Base-by-base conservation (phyloP, 2,888 invertebrate genomes). In the Lottia gigantea region DNA sequence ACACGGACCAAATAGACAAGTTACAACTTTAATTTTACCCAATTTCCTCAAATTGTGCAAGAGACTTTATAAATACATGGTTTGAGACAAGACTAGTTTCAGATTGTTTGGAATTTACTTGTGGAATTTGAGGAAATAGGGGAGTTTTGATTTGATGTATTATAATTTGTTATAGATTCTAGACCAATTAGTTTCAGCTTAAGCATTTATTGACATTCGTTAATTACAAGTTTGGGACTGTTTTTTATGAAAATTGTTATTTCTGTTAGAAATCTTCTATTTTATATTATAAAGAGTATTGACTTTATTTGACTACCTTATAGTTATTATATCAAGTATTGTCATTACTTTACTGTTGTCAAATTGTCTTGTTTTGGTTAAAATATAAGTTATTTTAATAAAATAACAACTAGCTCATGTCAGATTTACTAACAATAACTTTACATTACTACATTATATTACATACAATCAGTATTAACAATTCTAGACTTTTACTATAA, bases 401-500 rank as follows among this genome's bases (percentile, higher is more conserved):
- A 55, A 6, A 55, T 55, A 19, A 55, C 55, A 55, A 55, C 55
- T 55, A 19, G 55, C 19, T 55, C 55, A 19, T 31, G 31, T 49
- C 16, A 55, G 15, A 55, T 55, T 16, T n/a, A 19, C 19, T 55
- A 19, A 55, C 55, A n/a, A 55, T 55, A 19, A 19, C 19, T 55
- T 19, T 55, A 19, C 19, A 15, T 19, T 55, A 46, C 25, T 64
- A 62, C 68, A 68, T 46, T 62, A 47, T 64, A 63, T 45, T 68
- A 63, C 64, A 64, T 62, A 31, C 40, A 63, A 68, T 46, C 64
- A 25, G 68, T 47, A 47, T 68, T 46, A 62, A 64, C 31, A 31
- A 6, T 2, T 31, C 31, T 31, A 31, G 31, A 31, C 31, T 31
- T 31, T 31, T 31, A 31, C 31, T 31, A 4, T 6, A 31, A 4